A percentile compares a stretch with the other conserved stretches of the same genome.
These are phyloP conservation scores for Chouioia cunea DNA, from an alignment of 2,888 invertebrate species.

Conservation along the genomic window DNA sequence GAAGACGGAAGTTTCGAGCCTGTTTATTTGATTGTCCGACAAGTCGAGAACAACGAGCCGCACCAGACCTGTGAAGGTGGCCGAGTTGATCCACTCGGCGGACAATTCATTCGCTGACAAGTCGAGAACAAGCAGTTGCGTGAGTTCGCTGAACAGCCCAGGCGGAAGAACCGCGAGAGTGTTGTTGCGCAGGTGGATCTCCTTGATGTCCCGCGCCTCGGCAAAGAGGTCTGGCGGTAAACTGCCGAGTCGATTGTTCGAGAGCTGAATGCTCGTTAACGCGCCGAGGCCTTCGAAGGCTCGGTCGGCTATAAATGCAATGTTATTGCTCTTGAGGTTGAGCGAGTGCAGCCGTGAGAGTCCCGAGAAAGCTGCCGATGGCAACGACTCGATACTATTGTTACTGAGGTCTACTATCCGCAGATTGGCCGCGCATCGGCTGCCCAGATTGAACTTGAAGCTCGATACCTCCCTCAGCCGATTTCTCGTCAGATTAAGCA, in stretches of 20 bases:
- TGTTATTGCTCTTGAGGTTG: conserved; percentile 82
- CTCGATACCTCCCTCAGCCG: conserved; percentile 81
- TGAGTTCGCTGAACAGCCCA: conserved; percentile 82
- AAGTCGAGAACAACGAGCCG: conserved; percentile 83
- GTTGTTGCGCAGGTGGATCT: conserved; percentile 86
- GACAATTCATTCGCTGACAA: conserved; percentile 84
- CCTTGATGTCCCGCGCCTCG: conserved; percentile 82
- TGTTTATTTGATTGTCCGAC: conserved; percentile 81
- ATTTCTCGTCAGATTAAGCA: conserved; percentile 84
- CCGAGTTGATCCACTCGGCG: conserved; percentile 85
- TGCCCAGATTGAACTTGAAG: conserved; percentile 77
- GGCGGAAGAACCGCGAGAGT: conserved; percentile 85
- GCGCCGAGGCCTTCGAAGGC: conserved; percentile 82
- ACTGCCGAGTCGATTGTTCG: conserved; percentile 84
- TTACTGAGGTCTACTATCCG: conserved; percentile 81
- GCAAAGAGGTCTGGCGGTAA: conserved; percentile 86
- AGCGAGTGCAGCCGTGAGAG: conserved; percentile 80
- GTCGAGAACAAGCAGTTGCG: conserved; percentile 82
- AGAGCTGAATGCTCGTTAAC: conserved; percentile 80
- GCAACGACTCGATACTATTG: conserved; percentile 83
- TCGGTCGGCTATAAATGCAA: conserved; percentile 82
- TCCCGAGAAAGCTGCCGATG: conserved; percentile 79
- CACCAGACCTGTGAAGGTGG: conserved; percentile 83
- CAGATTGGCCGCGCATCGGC: conserved; percentile 79
- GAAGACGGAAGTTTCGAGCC: conserved; percentile 82